Evolutionary conservation across 2,888 invertebrate species (phyloP).

Genomic region (Amphipyra tragopoginis): DNA sequence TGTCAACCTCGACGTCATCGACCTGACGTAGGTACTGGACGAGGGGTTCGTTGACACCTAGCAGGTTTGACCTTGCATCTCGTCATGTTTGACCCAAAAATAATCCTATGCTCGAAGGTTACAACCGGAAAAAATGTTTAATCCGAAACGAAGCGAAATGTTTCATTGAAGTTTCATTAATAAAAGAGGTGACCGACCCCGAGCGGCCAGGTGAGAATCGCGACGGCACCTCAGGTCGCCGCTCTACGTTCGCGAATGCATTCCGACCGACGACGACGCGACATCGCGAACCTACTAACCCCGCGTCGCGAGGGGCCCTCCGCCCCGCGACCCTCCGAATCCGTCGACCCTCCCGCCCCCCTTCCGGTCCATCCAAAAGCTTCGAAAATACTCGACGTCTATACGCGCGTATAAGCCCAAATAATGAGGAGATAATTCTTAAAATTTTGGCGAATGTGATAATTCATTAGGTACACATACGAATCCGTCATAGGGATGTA

Average conservation of each 20-base stretch:
- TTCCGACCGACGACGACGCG: constrained; percentile 89
- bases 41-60: constrained; percentile 87
- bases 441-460: constrained; percentile 60
- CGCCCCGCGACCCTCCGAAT: constrained; percentile 87
- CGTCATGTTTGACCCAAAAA: constrained; percentile 81
- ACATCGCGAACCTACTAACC: constrained; percentile 90
- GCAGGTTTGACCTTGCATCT: constrained; percentile 85
- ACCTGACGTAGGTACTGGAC: constrained; percentile 85
- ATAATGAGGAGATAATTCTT: constrained; percentile 67
- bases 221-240: constrained; percentile 88
- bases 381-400: constrained; percentile 86
- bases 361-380: constrained; percentile 87
- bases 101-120: constrained; percentile 60
- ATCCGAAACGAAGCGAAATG: constrained; percentile 53
- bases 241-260: constrained; percentile 89
- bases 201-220: constrained; percentile 81
- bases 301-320: constrained; percentile 87
- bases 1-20: constrained; percentile 84
- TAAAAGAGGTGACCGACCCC: constrained; percentile 79
- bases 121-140: constrained; percentile 44
- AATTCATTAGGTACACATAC: constrained; percentile 63
- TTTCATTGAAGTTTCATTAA: constrained; percentile 65
- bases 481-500: constrained; percentile 67
- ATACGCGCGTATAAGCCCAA: constrained; percentile 79
- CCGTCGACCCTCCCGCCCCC: constrained; percentile 82